A percentile compares a stretch with the other conserved stretches of the same genome.
These are phyloP conservation scores for Sebastes schlegelii DNA, from an alignment of 2,113 vertebrate genomes.

Conservation along the genomic window DNA sequence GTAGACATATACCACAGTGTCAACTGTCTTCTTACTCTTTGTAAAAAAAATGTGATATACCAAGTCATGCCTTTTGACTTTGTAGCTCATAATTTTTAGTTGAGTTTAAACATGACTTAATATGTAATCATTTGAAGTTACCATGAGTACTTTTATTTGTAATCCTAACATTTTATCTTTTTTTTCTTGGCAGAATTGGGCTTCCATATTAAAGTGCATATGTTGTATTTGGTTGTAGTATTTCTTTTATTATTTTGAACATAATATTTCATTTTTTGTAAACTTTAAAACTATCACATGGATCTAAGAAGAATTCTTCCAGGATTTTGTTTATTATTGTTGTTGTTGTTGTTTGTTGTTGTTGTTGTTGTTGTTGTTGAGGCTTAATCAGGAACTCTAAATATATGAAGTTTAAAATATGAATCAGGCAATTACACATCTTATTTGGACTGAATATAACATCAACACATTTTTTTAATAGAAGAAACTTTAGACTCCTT, in stretches of 20 bases:
- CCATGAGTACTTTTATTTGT: neutral
- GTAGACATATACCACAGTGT: neutral
- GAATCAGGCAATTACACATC: neutral
- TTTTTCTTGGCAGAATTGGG: neutral
- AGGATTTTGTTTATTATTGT: too few species aligned
- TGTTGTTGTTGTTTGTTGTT: too few species aligned
- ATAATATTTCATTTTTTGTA: neutral
- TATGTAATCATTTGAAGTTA: neutral
- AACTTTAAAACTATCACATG: neutral
- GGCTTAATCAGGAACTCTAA: neutral
- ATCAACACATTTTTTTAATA: neutral
- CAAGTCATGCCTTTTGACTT: neutral
- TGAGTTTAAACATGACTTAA: neutral
- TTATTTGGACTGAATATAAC: neutral
- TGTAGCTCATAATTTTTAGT: neutral
- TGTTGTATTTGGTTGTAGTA: neutral
- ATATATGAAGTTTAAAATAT: constrained; percentile 2
- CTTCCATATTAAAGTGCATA: neutral
- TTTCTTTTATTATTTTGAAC: neutral
- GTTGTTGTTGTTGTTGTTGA: neutral
- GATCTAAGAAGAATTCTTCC: neutral
- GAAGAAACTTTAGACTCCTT: neutral
- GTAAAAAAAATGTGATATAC: neutral
- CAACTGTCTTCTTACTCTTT: too few species aligned
- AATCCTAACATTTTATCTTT: neutral